Conservation (phyloP, 2,797 vertebrate genomes). For the Tenualosa ilisha region DNA sequence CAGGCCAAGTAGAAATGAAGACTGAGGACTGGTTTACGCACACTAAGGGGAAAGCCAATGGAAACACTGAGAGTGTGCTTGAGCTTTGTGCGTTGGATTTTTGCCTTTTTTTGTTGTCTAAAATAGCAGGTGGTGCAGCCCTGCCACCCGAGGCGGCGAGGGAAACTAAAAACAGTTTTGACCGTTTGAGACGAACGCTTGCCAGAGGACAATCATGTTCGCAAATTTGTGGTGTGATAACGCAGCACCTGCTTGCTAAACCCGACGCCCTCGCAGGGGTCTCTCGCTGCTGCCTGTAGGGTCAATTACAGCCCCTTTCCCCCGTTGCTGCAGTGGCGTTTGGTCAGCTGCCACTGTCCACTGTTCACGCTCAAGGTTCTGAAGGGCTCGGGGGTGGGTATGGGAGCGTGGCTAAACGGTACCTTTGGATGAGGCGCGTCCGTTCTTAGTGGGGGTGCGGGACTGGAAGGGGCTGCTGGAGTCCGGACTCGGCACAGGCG, state of each 20-base stretch:
- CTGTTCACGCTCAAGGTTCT: not conserved
- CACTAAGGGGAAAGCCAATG: not conserved
- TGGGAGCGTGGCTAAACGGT: not conserved
- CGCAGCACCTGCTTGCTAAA: constrained; percentile 43
- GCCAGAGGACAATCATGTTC: constrained; percentile 27
- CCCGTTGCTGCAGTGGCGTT: not conserved
- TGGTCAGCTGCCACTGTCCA: constrained; percentile 6
- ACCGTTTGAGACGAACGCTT: not conserved
- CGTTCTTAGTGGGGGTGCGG: constrained; percentile 76
- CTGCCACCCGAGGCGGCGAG: not conserved
- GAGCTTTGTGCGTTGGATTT: not conserved
- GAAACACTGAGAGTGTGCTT: not conserved
- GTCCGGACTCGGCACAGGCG: constrained; percentile 79
- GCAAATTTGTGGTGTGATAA: constrained; percentile 40
- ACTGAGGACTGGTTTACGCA: not conserved
- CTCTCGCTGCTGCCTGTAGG: not conserved
- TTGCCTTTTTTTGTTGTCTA: not conserved
- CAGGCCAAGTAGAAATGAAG: not conserved
- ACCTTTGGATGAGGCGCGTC: constrained; percentile 68
- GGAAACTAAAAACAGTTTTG: constrained; percentile 14
- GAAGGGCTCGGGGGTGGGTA: not conserved
- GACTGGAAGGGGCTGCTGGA: constrained; percentile 74
- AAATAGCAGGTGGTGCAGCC: constrained; percentile 22
- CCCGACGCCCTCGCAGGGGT: not conserved
- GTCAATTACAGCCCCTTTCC: not conserved